These are phyloP conservation scores for Tetraneura akinire DNA, from an alignment of 1,140 invertebrate genomes.

Conservation along the genomic window DNA sequence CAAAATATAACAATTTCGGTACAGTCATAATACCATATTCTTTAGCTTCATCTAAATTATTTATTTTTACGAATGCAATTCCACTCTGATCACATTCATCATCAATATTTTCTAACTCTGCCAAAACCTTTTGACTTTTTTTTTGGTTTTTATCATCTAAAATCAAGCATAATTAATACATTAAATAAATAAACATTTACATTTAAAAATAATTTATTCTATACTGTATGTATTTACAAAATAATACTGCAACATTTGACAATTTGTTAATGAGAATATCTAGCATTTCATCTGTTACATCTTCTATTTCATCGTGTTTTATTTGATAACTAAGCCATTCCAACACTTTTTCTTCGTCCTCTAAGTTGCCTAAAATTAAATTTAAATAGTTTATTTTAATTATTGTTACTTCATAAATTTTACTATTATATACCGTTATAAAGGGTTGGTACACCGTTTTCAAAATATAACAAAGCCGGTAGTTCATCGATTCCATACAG, in stretches of 20 bases:
- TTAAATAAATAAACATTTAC: conserved; percentile 9
- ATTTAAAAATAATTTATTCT: not conserved
- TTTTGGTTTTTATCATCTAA: conserved; percentile 89
- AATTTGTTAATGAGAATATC: conserved; percentile 88
- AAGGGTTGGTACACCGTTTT: conserved; percentile 83
- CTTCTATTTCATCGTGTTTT: conserved; percentile 89
- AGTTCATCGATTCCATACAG: conserved; percentile 89
- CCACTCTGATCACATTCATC: conserved; percentile 90
- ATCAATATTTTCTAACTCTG: conserved; percentile 90
- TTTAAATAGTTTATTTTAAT: not conserved
- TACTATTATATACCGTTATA: conserved; percentile 69
- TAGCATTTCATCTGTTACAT: conserved; percentile 92
- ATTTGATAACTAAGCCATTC: conserved; percentile 84
- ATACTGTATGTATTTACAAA: conserved; percentile 72
- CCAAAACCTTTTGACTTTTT: conserved; percentile 83
- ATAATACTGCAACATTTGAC: conserved; percentile 82
- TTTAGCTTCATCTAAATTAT: conserved; percentile 82
- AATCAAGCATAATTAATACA: not conserved
- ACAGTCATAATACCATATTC: conserved; percentile 84
- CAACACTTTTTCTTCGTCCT: conserved; percentile 87
- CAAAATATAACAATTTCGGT: conserved; percentile 83
- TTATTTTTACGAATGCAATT: conserved; percentile 91
- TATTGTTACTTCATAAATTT: not conserved
- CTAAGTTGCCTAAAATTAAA: conserved; percentile 68
- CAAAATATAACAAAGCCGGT: conserved; percentile 84